Percentiles rank a stretch among this genome's conserved stretches.
Evolutionary conservation across 1,140 invertebrate species (phyloP).

Genomic region (Tetraneura akinire): DNA sequence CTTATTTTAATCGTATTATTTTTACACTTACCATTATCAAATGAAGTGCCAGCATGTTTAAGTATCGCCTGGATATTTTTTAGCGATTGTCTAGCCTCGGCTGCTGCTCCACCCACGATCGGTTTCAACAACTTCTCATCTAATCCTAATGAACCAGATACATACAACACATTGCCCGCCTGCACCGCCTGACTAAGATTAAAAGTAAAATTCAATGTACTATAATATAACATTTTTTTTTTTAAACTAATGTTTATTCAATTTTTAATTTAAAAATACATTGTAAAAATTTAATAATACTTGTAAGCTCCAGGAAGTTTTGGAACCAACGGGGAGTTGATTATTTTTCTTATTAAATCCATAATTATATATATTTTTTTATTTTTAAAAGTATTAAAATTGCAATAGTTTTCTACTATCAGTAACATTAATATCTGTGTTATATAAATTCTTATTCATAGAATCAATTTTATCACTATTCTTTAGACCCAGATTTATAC

Average conservation of each 20-base stretch:
- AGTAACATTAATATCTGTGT: neutral
- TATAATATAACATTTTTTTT: conserved; percentile 1
- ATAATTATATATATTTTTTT: neutral
- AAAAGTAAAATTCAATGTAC: conserved; percentile 23
- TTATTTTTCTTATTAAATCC: conserved; percentile 27
- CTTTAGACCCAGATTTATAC: neutral
- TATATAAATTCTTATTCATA: neutral
- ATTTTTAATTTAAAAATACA: neutral
- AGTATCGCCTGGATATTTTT: conserved; percentile 40
- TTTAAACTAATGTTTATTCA: conserved; percentile 24
- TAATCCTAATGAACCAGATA: conserved; percentile 42
- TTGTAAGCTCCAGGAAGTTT: conserved; percentile 18
- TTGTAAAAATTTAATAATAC: conserved; percentile 1
- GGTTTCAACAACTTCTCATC: conserved; percentile 39
- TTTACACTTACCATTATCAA: neutral
- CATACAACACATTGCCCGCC: conserved; percentile 25
- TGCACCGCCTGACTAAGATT: conserved; percentile 16
- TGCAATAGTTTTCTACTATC: neutral
- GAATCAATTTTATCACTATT: neutral
- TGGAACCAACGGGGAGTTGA: conserved; percentile 32
- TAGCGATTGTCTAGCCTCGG: conserved; percentile 38
- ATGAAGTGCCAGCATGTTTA: conserved; percentile 29
- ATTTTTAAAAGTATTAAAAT: neutral
- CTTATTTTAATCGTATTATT: neutral
- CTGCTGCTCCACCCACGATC: conserved; percentile 27